phyloP scores from a whole-genome alignment of 1,140 invertebrate genomes.

The Drosophila subobscura region DNA sequence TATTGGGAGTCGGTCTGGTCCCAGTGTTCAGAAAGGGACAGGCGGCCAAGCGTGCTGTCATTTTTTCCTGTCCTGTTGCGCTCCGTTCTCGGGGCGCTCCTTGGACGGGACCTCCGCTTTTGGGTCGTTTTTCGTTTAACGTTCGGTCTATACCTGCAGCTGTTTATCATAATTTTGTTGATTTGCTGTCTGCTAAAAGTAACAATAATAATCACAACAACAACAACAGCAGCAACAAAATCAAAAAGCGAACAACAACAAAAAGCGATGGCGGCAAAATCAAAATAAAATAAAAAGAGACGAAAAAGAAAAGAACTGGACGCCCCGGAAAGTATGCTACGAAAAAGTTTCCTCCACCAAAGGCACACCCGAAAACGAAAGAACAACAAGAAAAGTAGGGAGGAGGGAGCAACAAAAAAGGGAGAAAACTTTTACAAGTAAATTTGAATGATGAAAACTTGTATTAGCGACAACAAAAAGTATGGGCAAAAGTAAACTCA shows the following conservation, averaged over 20 bases:
- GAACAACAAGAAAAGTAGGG: constrained; percentile 8
- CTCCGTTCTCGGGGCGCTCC: constrained; percentile 19
- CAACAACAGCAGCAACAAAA: constrained; percentile 37
- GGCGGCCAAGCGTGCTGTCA: constrained; percentile 61
- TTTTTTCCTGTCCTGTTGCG: constrained; percentile 30
- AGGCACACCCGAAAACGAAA: constrained; percentile 20
- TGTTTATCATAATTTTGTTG: constrained; percentile 82
- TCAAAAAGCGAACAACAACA: constrained; percentile 19
- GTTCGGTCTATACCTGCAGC: constrained; percentile 73
- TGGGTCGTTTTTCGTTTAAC: constrained; percentile 59
- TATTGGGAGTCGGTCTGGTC: neutral
- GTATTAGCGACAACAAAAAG: constrained; percentile 40
- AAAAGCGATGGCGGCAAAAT: constrained; percentile 50
- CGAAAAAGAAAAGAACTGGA: constrained; percentile 33
- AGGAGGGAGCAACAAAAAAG: constrained; percentile 16
- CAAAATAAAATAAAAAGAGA: constrained; percentile 46
- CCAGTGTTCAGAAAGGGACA: constrained; percentile 56
- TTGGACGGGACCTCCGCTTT: constrained; percentile 40
- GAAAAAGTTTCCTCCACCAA: constrained; percentile 48
- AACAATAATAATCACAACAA: constrained; percentile 67
- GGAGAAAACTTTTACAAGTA: constrained; percentile 55
- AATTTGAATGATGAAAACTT: constrained; percentile 68
- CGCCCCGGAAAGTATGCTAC: constrained; percentile 54
- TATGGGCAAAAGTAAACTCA: constrained; percentile 21
- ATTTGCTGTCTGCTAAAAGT: constrained; percentile 76